Percentiles rank a stretch among this genome's conserved stretches.
Conservation (phyloP, 2,113 vertebrate species). For the Pluvialis apricaria region DNA sequence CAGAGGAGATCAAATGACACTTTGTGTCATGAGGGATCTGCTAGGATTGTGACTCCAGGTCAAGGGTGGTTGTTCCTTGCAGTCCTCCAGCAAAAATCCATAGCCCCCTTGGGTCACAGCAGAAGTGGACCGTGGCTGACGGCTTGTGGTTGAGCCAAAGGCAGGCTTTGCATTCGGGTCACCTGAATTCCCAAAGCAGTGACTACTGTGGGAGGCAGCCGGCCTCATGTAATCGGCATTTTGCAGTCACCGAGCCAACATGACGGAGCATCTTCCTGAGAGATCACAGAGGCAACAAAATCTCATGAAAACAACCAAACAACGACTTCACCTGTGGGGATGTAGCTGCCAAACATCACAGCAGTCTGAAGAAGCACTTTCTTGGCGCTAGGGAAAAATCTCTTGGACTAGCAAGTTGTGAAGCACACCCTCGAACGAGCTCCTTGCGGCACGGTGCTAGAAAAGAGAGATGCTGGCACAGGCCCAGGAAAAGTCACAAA, state of each 20-base stretch:
- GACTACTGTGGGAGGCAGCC: not conserved
- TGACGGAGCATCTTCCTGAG: not conserved
- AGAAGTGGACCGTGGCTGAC: not conserved
- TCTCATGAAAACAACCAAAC: not conserved
- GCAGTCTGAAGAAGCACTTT: not conserved
- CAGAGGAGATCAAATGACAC: not conserved
- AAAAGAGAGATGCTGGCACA: not conserved
- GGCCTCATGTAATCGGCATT: not conserved
- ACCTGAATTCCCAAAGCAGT: not conserved
- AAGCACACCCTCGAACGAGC: fast-evolving
- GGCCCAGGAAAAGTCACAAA: not conserved
- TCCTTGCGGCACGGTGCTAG: not conserved
- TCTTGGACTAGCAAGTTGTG: not conserved
- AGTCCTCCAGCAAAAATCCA: not conserved
- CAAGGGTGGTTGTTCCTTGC: not conserved
- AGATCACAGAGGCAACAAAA: not conserved
- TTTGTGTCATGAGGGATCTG: not conserved
- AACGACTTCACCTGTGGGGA: not conserved
- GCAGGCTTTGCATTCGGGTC: not conserved
- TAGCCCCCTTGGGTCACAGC: not conserved
- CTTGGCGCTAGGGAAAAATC: not conserved
- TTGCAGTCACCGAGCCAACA: not conserved
- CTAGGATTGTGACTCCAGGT: not conserved
- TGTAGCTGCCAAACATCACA: not conserved
- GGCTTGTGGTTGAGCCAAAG: not conserved